Conservation (phyloP, 2,888 invertebrate genomes). For the Allacma fusca region DNA sequence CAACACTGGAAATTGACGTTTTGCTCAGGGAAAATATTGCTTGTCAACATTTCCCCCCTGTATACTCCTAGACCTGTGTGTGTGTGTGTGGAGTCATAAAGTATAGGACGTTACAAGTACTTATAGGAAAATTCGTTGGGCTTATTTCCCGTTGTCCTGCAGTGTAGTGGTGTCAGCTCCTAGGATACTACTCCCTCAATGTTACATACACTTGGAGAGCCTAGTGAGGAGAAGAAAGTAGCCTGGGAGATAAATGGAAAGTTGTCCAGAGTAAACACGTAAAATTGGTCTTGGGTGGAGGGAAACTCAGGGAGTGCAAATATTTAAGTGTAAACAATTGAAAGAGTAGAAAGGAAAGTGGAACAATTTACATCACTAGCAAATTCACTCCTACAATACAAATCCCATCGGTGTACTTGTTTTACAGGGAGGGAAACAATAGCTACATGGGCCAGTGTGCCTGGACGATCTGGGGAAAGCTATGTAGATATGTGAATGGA, state of each 20-base stretch:
- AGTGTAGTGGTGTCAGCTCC: too few relatives aligned
- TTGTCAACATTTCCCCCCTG: not conserved
- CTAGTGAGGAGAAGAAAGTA: not conserved
- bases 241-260: slow-evolving; percentile 30
- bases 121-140: too few relatives aligned
- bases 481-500: too few relatives aligned
- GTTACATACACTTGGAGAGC: too few relatives aligned
- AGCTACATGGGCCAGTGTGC: not conserved
- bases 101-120: too few relatives aligned
- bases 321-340: slow-evolving; percentile 32
- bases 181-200: too few relatives aligned
- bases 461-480: too few relatives aligned
- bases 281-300: slow-evolving; percentile 34
- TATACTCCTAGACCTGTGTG: not conserved
- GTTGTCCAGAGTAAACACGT: slow-evolving; percentile 31
- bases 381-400: not conserved
- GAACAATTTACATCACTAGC: slow-evolving; percentile 20
- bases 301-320: slow-evolving; percentile 30
- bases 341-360: slow-evolving; percentile 16
- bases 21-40: slow-evolving; percentile 33
- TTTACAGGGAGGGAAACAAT: not conserved
- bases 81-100: too few relatives aligned
- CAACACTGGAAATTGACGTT: slow-evolving; percentile 39
- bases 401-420: not conserved
- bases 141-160: too few relatives aligned